Conservation (phyloP, 2,888 invertebrate genomes). For the Acronicta aceris region DNA sequence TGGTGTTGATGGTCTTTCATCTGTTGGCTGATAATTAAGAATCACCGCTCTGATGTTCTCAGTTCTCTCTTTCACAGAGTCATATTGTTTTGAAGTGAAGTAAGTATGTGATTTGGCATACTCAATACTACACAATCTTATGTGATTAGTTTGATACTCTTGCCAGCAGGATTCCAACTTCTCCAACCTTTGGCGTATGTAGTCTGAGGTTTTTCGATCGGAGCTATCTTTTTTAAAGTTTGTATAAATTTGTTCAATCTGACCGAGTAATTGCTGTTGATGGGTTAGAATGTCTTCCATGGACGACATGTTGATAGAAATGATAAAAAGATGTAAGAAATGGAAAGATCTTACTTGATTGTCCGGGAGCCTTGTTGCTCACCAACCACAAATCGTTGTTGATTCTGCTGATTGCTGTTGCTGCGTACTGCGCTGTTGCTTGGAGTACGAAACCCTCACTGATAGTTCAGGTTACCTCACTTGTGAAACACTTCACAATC, state of each 20-base stretch:
- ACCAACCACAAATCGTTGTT: background rate
- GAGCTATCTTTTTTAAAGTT: background rate
- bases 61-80: background rate
- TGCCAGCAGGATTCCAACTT: conserved; percentile 9
- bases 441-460: conserved; percentile 2
- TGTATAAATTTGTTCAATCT: background rate
- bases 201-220: conserved; percentile 2
- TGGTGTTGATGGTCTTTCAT: conserved; percentile 5
- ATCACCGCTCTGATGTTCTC: background rate
- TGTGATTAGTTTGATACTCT: conserved; percentile 14
- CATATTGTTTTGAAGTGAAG: background rate
- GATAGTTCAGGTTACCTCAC: conserved; percentile 1
- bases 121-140: background rate
- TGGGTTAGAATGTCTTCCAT: conserved; percentile 1
- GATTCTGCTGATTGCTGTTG: background rate
- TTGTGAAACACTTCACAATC: background rate
- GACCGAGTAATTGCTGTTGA: background rate
- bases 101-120: background rate
- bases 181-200: background rate
- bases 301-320: background rate
- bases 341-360: conserved; percentile 4
- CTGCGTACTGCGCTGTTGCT: background rate
- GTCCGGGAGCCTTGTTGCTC: conserved; percentile 1
- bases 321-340: background rate
- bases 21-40: background rate